phyloP scores from a whole-genome alignment of 1,140 invertebrate genomes.

The Lasaia peninsularis region DNA sequence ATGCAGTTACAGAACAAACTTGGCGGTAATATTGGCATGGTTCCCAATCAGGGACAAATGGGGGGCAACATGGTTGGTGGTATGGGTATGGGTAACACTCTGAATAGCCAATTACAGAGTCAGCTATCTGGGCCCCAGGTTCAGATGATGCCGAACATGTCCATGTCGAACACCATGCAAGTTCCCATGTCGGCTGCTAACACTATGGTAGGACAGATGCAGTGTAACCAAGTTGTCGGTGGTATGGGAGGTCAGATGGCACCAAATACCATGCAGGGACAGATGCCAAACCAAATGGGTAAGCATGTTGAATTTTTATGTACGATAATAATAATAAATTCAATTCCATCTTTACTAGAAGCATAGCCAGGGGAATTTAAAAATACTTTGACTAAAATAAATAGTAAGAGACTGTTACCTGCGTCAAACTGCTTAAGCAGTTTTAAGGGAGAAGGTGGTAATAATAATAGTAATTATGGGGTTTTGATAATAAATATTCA shows the following conservation, averaged over 20 bases:
- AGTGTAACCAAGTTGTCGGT: constrained; percentile 55
- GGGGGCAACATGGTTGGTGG: constrained; percentile 49
- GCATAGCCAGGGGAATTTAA: too few species aligned
- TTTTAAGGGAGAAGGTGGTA: too few species aligned
- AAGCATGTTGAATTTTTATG: constrained; percentile 22
- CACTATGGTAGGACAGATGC: constrained; percentile 59
- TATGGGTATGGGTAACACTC: constrained; percentile 57
- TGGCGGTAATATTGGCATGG: constrained; percentile 54
- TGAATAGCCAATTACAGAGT: constrained; percentile 56
- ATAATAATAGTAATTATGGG: too few species aligned
- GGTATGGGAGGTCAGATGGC: constrained; percentile 61
- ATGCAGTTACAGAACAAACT: constrained; percentile 64
- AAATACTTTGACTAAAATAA: too few species aligned
- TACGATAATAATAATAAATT: not conserved
- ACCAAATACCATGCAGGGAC: constrained; percentile 59
- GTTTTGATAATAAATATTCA: too few species aligned
- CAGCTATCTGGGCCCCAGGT: constrained; percentile 51
- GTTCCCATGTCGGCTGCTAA: constrained; percentile 59
- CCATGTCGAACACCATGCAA: constrained; percentile 57
- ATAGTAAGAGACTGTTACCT: too few species aligned
- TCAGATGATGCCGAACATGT: constrained; percentile 65
- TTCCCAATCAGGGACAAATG: constrained; percentile 62
- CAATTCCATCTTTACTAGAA: too few species aligned
- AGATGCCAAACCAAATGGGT: constrained; percentile 67
- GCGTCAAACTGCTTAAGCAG: too few species aligned